Evolutionary conservation across 2,113 vertebrate genomes (phyloP), one percentile per base, ranked within the genome.

Genomic region (Bostrychus sinensis): DNA sequence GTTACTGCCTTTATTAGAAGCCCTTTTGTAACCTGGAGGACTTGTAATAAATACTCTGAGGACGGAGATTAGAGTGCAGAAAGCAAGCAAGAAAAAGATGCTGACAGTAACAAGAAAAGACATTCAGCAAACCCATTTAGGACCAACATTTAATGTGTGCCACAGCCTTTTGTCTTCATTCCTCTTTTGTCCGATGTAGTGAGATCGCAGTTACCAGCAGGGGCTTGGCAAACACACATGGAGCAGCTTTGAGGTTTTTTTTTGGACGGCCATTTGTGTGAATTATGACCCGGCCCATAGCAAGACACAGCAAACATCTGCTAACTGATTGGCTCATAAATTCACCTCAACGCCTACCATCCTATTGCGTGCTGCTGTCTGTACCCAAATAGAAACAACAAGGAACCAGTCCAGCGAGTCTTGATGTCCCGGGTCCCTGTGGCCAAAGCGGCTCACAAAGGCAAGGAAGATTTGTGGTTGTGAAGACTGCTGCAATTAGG

Each of bases 301-400:
- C 68, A 28, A 80, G 77, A 78, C 71, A 76, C 38, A 36, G 68
- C 80, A 85, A 88, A 87, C 83, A 86, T 86, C 78, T 88, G 85
- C 66, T 73, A 19, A 63, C 63, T 72, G 84, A 85, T 80, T 84
- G 79, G 76, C 84, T 86, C 85, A 72, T 89, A 88, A 86, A 88
- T 90, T 81, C 67, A 67, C 23, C 50, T 62, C 46, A 32, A 42
- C 42, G 46, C 50, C 61, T 51, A 56, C 67, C 63, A 60, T 77
- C 66, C 45, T 62, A 84, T 66, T 55, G 48, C 81, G 75, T 66
- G 72, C 60, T 68, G 72, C 57, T 43, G 59, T 68, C 72, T 66
- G 66, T 46, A 57, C 70, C 74, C 71, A 75, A 73, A 80, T 30
- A 66, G 67, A 75, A 82, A 72, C 66, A 86, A 74, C 72, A 65